Evolutionary conservation across 1,140 invertebrate genomes (phyloP).

Genomic region (Thalassaphorura encarpata): DNA sequence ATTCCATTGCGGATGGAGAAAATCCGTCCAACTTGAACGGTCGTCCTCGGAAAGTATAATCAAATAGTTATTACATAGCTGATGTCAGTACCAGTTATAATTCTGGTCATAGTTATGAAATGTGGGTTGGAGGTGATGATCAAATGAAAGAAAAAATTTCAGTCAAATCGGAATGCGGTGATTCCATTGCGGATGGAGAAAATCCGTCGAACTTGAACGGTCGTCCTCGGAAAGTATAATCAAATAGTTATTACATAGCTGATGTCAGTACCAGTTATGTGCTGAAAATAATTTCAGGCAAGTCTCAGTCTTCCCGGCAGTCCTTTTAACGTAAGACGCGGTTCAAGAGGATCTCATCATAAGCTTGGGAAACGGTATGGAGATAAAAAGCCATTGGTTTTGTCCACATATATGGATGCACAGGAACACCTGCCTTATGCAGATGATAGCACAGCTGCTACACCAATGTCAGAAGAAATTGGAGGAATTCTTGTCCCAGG

Average conservation of each 20-base stretch:
- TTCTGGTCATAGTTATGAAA: slow-evolving; percentile 79
- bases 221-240: slow-evolving; percentile 71
- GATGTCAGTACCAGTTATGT: slow-evolving; percentile 39
- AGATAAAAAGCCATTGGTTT: slow-evolving; percentile 83
- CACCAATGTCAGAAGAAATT: slow-evolving; percentile 95
- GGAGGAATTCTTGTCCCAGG: slow-evolving; percentile 85
- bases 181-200: slow-evolving; percentile 73
- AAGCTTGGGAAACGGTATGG: slow-evolving; percentile 55
- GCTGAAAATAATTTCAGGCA: too few relatives aligned
- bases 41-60: slow-evolving; percentile 71
- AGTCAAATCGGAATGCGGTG: slow-evolving; percentile 69
- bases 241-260: slow-evolving; percentile 7
- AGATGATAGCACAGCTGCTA: slow-evolving; percentile 94
- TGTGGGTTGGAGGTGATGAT: slow-evolving; percentile 73
- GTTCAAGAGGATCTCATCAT: slow-evolving; percentile 49
- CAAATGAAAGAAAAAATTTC: slow-evolving; percentile 83
- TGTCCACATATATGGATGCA: slow-evolving; percentile 88
- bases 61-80: slow-evolving; percentile 7
- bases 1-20: slow-evolving; percentile 73
- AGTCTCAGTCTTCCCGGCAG: slow-evolving; percentile 93
- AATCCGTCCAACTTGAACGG: slow-evolving; percentile 40
- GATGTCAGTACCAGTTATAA: slow-evolving; percentile 39
- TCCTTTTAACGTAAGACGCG: slow-evolving; percentile 73
- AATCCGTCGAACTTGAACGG: slow-evolving; percentile 37
- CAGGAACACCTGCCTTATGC: slow-evolving; percentile 94